Percentiles rank a stretch among this genome's conserved stretches.
Evolutionary conservation across 2,797 vertebrate genomes (phyloP).

Genomic region (Molossus molossus): DNA sequence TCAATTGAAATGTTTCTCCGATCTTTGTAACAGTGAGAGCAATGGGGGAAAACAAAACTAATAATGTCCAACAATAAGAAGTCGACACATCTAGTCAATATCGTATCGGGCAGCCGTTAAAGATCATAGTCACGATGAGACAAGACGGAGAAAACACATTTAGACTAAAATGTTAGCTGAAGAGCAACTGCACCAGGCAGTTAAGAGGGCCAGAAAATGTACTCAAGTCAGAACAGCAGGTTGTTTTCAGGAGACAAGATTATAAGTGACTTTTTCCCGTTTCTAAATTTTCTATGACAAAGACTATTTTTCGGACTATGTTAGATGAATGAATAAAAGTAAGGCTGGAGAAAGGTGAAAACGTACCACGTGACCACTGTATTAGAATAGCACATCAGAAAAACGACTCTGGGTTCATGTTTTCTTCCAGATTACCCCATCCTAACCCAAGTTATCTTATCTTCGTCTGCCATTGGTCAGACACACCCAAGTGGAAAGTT

Average conservation of each 20-base stretch:
- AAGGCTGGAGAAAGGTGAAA: not conserved
- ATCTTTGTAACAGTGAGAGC: not conserved
- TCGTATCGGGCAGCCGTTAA: not conserved
- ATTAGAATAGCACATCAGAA: not conserved
- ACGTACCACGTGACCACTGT: not conserved
- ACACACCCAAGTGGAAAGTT: not conserved
- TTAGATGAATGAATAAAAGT: not conserved
- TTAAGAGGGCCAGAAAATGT: not conserved
- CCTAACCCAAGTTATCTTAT: not conserved
- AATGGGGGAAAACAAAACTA: not conserved
- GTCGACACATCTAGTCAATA: not conserved
- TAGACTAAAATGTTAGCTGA: not conserved
- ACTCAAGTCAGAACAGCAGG: not conserved
- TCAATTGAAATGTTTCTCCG: not conserved
- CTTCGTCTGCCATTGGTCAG: not conserved
- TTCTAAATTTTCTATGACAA: constrained; percentile 4
- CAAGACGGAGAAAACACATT: not conserved
- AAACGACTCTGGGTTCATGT: not conserved
- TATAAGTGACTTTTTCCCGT: not conserved
- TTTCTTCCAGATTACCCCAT: not conserved
- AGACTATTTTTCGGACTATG: not conserved
- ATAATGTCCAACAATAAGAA: not conserved
- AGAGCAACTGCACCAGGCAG: not conserved
- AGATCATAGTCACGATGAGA: not conserved
- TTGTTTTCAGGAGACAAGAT: constrained; percentile 20